A percentile compares a stretch with the other conserved stretches of the same genome.
Conservation (phyloP, 1,140 invertebrate genomes). For the Nymphalis io region DNA sequence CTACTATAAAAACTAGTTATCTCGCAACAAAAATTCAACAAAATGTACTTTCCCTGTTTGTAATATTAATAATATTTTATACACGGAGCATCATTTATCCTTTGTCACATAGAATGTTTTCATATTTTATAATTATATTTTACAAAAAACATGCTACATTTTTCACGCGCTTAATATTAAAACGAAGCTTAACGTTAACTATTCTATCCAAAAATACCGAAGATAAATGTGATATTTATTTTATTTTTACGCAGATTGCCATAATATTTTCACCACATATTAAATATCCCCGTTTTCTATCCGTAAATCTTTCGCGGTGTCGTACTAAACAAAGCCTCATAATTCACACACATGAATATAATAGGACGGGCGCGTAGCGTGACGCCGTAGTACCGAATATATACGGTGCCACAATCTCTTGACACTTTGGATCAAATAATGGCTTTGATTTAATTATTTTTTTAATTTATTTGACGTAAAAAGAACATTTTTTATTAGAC, state of each 20-base stretch:
- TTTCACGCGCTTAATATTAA: background rate
- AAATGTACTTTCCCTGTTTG: too few species aligned
- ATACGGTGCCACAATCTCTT: constrained; percentile 34
- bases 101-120: too few species aligned
- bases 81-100: too few species aligned
- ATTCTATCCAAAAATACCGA: background rate
- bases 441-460: background rate
- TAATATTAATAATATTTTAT: too few species aligned
- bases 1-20: too few species aligned
- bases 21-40: too few species aligned
- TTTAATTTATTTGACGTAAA: constrained; percentile 3
- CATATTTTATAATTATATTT: too few species aligned
- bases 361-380: constrained; percentile 50
- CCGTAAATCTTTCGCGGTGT: constrained; percentile 47
- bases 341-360: constrained; percentile 63
- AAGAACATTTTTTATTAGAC: background rate
- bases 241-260: constrained; percentile 4
- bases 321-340: constrained; percentile 59
- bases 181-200: background rate
- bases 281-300: constrained; percentile 27
- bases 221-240: background rate
- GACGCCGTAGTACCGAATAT: constrained; percentile 39
- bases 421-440: constrained; percentile 13
- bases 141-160: background rate
- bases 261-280: constrained; percentile 25